These are phyloP conservation scores for Phaethornis superciliosus DNA, from an alignment of 2,113 vertebrate genomes.

Conservation along the genomic window DNA sequence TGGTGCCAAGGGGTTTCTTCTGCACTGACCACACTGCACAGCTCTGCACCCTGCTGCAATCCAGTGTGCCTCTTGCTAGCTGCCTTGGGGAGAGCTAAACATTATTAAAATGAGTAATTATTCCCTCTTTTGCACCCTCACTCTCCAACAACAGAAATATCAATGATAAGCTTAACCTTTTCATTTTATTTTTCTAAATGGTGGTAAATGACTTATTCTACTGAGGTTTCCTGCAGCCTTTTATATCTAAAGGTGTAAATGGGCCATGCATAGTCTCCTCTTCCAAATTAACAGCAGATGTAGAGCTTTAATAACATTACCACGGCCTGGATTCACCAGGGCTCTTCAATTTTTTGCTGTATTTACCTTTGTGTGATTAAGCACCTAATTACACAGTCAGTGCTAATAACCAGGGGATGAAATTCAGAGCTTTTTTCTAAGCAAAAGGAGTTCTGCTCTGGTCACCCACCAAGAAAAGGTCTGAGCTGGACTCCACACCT, in stretches of 20 bases:
- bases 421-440: neutral
- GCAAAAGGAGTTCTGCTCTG: neutral
- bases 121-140: neutral
- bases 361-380: neutral
- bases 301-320: neutral
- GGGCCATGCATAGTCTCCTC: fast-evolving
- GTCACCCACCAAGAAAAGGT: fast-evolving
- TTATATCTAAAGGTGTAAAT: neutral
- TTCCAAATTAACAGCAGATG: neutral
- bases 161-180: neutral
- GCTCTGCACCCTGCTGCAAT: neutral
- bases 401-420: neutral
- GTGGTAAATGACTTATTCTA: neutral
- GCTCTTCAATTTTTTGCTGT: neutral
- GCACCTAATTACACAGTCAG: neutral
- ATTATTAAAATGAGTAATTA: neutral
- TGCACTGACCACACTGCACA: neutral
- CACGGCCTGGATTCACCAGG: neutral
- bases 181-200: neutral
- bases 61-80: neutral
- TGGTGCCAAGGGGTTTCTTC: neutral
- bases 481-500: neutral
- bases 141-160: neutral
- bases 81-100: neutral
- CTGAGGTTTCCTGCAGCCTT: neutral